phyloP scores from a whole-genome alignment of 2,113 vertebrate genomes.

The Labeo catla region DNA sequence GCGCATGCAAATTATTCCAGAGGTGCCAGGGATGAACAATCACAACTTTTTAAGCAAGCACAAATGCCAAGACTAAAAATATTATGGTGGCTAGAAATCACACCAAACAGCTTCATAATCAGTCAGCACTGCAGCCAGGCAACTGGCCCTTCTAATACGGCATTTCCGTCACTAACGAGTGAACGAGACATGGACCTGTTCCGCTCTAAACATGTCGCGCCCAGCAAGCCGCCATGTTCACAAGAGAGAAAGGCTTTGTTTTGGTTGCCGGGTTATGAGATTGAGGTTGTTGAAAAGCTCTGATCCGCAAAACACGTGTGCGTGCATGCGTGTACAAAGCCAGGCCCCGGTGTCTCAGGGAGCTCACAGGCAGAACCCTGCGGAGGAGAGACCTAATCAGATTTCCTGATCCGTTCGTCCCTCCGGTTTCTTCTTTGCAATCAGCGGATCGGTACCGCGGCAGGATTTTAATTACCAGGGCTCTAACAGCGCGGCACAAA shows the following conservation, averaged over 20 bases:
- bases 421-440: constrained; percentile 68
- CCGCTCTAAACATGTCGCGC: constrained; percentile 31
- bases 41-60: not conserved
- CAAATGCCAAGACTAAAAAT: not conserved
- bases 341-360: constrained; percentile 31
- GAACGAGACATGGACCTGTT: constrained; percentile 38
- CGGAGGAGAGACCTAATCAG: constrained; percentile 64
- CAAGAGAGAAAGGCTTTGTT: constrained; percentile 55
- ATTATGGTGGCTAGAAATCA: not conserved
- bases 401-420: constrained; percentile 66
- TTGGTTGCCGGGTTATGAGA: constrained; percentile 58
- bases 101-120: constrained; percentile 4
- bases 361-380: constrained; percentile 46
- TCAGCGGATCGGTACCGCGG: constrained; percentile 72
- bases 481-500: constrained; percentile 40
- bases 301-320: constrained; percentile 49
- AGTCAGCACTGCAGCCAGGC: constrained; percentile 34
- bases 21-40: not conserved
- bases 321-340: constrained; percentile 37
- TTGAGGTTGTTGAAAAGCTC: constrained; percentile 50
- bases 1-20: not conserved
- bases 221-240: constrained; percentile 43
- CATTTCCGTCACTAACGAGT: constrained; percentile 49
- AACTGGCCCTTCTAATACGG: constrained; percentile 33
- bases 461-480: constrained; percentile 76